phyloP scores from a whole-genome alignment of 35 echinoderm and acorn worm species.

The Holothuria glaberrima region DNA sequence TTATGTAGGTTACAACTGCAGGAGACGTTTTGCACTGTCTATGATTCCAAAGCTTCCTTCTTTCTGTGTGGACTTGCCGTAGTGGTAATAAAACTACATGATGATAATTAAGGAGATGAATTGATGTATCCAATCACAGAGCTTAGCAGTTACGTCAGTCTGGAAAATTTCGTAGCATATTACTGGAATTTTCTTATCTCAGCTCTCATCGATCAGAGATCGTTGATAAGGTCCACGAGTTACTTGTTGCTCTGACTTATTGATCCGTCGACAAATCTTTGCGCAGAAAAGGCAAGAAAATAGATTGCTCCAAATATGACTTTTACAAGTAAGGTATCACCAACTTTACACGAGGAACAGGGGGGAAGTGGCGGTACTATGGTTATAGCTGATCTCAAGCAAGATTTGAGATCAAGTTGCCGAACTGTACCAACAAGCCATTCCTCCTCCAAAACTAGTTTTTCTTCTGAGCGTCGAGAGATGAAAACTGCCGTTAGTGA shows the following conservation, averaged over 20 bases:
- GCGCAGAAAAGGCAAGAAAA: no score
- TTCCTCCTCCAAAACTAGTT: constrained; percentile 18
- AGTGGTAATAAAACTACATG: no score
- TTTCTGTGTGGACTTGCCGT: no score
- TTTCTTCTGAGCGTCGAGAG: constrained; percentile 28
- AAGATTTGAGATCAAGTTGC: background rate
- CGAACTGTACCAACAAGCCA: background rate
- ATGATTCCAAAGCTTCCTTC: no score
- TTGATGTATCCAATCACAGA: background rate
- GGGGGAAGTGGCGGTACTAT: background rate
- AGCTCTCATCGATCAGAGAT: no score
- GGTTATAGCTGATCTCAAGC: background rate
- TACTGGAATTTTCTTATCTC: no score
- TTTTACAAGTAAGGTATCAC: constrained; percentile 4
- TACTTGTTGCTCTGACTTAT: no score
- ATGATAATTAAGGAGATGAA: background rate
- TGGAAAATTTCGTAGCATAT: background rate
- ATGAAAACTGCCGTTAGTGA: background rate
- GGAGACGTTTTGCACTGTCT: no score
- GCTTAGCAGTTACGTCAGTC: background rate
- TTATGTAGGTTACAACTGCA: no score
- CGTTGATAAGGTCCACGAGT: no score
- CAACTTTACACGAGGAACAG: background rate
- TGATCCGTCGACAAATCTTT: no score
- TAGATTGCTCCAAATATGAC: background rate